Evolutionary conservation across 2,797 vertebrate genomes (phyloP), one percentile per base, ranked within the genome.

Genomic region (Meda fulgida): DNA sequence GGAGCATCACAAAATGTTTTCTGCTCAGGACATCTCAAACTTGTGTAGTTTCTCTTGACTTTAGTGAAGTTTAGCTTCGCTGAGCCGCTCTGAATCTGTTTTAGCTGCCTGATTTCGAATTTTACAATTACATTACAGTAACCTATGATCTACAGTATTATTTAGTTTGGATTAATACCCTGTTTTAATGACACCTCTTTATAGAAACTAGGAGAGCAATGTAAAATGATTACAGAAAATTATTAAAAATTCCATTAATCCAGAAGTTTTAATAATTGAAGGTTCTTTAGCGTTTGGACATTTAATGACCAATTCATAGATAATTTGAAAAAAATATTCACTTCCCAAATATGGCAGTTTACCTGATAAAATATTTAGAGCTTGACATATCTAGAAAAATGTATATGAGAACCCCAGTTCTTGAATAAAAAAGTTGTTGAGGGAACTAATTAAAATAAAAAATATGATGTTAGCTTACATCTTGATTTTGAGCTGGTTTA

Each of bases 1-100:
- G 73, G 40, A 70, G 66, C 83, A 55, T 84, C 75, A 78, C 83
- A 84, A 84, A 84, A 84, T 78, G 75, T 79, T 84, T 79, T 70
- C 76, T 71, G 51, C 66, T 79, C 75, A 46, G 26, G 66, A 69
- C 73, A 78, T 78, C 36, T 72, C 65, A 63, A 70, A 63, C 66
- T 58, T 78, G 53, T 71, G 67, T 48, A 84, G 34, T 78, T 71
- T 60, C 7, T 60, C 51, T 34, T 2, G 48, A 51, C 71, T 76
- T 73, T 63, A 66, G 36, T 36, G 81, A 66, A 65, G 71, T 67
- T 83, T 51, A 60, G n/a, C 14, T 40, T 78, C 1, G 5, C 36
- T n/a, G 21, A 75, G 40, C 58, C 29, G 10, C 43, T 36, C 66
- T 69, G 53, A 31, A 29, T 60, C n/a, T 40, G 43, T 53, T 77